Base-by-base conservation (phyloP, 1,140 invertebrate species). In the Halyomorpha halys region DNA sequence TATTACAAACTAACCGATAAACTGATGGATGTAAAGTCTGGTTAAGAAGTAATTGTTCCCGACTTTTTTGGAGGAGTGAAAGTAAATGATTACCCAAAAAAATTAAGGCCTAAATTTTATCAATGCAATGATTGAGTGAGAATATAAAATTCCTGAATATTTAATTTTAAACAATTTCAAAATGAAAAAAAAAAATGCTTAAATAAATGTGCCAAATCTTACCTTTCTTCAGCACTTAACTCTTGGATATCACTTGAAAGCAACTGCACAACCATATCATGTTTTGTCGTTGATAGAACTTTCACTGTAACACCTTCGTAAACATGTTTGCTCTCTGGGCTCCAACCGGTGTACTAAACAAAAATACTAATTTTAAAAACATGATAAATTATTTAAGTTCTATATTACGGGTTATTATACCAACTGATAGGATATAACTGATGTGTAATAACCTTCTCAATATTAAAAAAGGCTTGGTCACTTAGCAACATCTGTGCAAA, bases 251-350 rank as follows among this genome's bases (percentile, higher is more conserved):
- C 86, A 56, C 83, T 84, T 62, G 83, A 80, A 67, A 89, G 75
- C 72, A 90, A 84, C 76, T 90, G 86, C n/a, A 90, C 87, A 70
- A 89, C 82, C 9, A 83, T 88, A 74, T 89, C 86, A 34, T 84
- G 75, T 72, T 87, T 84, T 61, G 79, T 81, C 72, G 89, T 85
- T 14, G 83, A 79, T 71, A 82, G 80, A 69, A 87, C 83, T 73
- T 83, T 84, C 3, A 90, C 84, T 45, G 84, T 82, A 47, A 89
- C 85, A 78, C 85, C 82, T 65, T 86, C 83, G 72, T 90, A 90
- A 70, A 85, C 75, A 69, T 87, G 83, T 69, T 85, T 86, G 73
- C 85, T 89, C 74, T 88, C 84, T 2, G 84, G 80, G 72, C 85
- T 86, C 86, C 86, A 90, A 23, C 86, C 86, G 63, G 86, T 86